These are phyloP conservation scores for Alligator sinensis DNA, from an alignment of 2,113 vertebrate genomes.

Conservation along the genomic window DNA sequence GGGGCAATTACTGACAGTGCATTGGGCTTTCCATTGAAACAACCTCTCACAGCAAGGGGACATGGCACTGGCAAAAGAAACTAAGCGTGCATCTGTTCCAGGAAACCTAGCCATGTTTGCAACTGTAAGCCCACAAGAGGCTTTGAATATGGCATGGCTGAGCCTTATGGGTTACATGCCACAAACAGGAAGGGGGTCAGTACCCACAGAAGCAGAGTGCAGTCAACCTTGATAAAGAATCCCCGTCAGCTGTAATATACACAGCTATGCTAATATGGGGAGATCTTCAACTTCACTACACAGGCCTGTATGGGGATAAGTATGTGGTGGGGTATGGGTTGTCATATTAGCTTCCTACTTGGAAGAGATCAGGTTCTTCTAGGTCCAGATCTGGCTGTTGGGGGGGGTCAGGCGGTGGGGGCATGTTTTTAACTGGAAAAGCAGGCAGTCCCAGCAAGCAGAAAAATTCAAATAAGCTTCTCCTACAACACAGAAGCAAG, in stretches of 20 bases:
- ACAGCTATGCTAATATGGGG: no score
- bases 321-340: neutral
- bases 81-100: no score
- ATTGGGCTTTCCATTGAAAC: no score
- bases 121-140: no score
- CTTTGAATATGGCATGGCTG: neutral
- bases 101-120: no score
- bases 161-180: neutral
- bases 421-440: neutral
- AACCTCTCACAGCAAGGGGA: no score
- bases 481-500: neutral
- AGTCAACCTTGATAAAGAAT: neutral
- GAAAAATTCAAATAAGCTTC: neutral
- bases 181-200: neutral
- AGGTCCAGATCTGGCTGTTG: neutral
- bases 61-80: no score
- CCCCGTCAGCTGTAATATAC: neutral
- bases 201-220: neutral
- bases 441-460: neutral
- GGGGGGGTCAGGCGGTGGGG: neutral
- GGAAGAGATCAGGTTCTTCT: neutral
- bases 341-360: accelerated
- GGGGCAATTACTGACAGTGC: no score
- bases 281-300: no score
- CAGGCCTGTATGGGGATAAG: neutral